phyloP scores from a whole-genome alignment of 1,140 invertebrate species.

The Cecropterus lyciades region DNA sequence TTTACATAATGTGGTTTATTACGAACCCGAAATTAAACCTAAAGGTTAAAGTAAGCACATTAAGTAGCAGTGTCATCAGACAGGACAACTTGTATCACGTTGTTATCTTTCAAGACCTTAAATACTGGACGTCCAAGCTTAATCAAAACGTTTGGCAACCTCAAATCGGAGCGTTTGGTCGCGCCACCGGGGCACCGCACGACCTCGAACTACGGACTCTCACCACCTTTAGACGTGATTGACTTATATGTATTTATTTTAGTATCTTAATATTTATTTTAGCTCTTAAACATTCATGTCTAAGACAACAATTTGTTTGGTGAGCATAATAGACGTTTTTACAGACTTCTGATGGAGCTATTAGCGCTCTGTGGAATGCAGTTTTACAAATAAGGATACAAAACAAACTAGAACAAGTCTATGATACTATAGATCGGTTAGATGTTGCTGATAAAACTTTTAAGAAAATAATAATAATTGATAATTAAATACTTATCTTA shows the following conservation, averaged over 20 bases:
- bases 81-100: no score
- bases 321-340: background rate
- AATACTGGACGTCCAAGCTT: background rate
- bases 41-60: no score
- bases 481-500: no score
- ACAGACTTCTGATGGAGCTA: background rate
- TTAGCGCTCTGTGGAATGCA: background rate
- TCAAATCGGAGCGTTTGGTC: constrained; percentile 23
- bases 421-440: background rate
- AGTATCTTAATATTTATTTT: background rate
- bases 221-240: constrained; percentile 7
- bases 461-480: no score
- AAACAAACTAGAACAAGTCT: background rate
- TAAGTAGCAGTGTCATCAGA: no score
- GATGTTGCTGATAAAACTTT: background rate
- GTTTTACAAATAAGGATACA: background rate
- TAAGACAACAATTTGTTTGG: background rate
- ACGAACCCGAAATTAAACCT: no score
- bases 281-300: background rate
- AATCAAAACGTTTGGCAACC: background rate
- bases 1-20: no score
- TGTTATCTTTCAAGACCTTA: background rate
- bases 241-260: background rate
- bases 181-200: constrained; percentile 17
- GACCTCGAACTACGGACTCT: constrained; percentile 29